Conservation (phyloP, 2,797 vertebrate genomes). For the Anguilla obscura region DNA sequence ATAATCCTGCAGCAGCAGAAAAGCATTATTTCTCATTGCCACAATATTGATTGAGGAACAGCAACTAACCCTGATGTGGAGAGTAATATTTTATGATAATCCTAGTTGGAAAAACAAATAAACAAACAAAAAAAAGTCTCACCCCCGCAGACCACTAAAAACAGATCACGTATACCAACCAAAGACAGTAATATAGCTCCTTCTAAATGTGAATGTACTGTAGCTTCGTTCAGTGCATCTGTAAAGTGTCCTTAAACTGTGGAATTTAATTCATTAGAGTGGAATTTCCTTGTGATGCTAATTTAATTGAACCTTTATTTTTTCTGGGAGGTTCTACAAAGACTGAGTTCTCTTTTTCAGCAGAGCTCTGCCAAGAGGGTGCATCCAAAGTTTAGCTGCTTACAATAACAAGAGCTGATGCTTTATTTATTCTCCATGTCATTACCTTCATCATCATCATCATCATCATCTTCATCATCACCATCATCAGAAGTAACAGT, state of each 20-base stretch:
- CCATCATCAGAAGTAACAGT: background rate
- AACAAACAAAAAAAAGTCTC: background rate
- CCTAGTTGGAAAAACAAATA: background rate
- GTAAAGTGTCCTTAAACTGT: background rate
- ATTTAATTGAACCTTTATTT: background rate
- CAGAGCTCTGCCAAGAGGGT: background rate
- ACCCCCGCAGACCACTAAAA: background rate
- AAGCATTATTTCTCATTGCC: background rate
- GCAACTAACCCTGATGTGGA: background rate
- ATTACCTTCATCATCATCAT: background rate
- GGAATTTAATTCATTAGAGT: constrained; percentile 23
- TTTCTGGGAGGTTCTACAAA: background rate
- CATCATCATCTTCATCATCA: background rate
- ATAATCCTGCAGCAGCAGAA: background rate
- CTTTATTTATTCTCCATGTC: background rate
- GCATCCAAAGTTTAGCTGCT: background rate
- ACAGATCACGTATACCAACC: background rate
- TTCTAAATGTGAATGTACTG: background rate
- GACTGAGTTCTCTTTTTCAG: background rate
- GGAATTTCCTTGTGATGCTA: constrained; percentile 25
- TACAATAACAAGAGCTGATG: background rate
- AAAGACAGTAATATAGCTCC: background rate
- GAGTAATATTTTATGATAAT: background rate
- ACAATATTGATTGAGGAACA: background rate
- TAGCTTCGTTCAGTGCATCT: constrained; percentile 3